Evolutionary conservation across 2,888 invertebrate genomes (phyloP), one percentile per base, ranked within the genome.

Genomic region (Caenorhabditis wallacei): DNA sequence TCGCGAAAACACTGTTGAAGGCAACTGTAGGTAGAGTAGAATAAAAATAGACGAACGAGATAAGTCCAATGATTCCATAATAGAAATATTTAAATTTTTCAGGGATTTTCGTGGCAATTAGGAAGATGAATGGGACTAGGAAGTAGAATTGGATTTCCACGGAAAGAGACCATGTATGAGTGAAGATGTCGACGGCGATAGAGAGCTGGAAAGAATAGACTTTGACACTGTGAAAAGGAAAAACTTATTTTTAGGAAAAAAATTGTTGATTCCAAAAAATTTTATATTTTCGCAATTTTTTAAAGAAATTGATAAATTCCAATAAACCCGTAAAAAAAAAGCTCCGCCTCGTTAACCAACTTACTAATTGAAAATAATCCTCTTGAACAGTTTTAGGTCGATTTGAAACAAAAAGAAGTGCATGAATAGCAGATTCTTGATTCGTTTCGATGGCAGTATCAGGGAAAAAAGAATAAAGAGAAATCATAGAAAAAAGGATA

Each of bases 121-220:
- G 4, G n/a, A 51, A 72, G 13, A 80, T 57, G 35, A 68, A 43
- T 4, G 80, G 80, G 30, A 72, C 63, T 4, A 80, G 18, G 18
- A 80, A 68, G 54, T 81, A 81, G 54, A 69, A 81, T 46, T 81
- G 80, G 20, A 81, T 69, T 40, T 81, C 80, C 3, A 75, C 74
- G 16, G 74, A 66, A 20, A 81, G 24, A 16, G 80, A 81, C 80
- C 80, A 81, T 3, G 80, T 81, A 61, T 81, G 80, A 20, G 75
- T 69, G 69, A 81, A 81, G 43, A 75, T 68, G 37, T 72, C 75
- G 0, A 61, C 53, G 22, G 80, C 74, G 30, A 69, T 40, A 26
- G 54, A 35, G 7, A 81, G 56, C 80, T 80, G 64, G 10, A 30
- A 8, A 30, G 30, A 24, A 18, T 40, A 54, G n/a, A n/a, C n/a